Evolutionary conservation across 2,113 vertebrate species (phyloP).

Genomic region (Globicephala melas): DNA sequence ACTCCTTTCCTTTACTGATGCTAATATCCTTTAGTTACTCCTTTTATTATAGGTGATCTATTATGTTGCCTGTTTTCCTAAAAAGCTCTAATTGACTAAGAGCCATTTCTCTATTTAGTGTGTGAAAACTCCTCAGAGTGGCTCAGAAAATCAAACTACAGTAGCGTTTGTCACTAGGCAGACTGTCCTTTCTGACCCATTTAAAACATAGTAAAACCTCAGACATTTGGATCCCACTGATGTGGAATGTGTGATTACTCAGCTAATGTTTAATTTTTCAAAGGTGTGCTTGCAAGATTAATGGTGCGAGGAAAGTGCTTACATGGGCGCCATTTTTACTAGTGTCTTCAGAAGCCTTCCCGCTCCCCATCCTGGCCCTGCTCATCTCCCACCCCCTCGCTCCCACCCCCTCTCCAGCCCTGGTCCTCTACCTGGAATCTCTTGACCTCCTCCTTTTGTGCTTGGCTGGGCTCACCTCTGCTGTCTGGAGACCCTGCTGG

Average conservation of each 20-base stretch:
- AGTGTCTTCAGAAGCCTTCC: fast-evolving
- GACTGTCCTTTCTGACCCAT: background rate
- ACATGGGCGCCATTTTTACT: fast-evolving
- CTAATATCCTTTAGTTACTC: background rate
- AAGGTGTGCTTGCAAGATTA: background rate
- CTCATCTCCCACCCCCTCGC: fast-evolving
- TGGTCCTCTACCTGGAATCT: background rate
- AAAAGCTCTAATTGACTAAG: background rate
- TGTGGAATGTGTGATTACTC: background rate
- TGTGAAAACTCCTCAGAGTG: background rate
- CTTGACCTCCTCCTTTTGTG: background rate
- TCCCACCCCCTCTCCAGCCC: too few species aligned
- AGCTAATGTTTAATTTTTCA: background rate
- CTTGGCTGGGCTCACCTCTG: background rate
- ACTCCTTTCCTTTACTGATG: background rate
- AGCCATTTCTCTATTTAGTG: background rate
- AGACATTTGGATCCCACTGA: background rate
- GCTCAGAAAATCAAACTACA: background rate
- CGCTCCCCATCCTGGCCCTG: fast-evolving
- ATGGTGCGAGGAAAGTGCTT: background rate
- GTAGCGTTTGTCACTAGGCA: background rate
- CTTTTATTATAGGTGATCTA: background rate
- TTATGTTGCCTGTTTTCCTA: background rate
- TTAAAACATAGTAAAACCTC: background rate
- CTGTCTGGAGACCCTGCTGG: fast-evolving